These are phyloP conservation scores for Himalopsyche phryganea DNA, from an alignment of 1,140 invertebrate genomes.

Conservation along the genomic window DNA sequence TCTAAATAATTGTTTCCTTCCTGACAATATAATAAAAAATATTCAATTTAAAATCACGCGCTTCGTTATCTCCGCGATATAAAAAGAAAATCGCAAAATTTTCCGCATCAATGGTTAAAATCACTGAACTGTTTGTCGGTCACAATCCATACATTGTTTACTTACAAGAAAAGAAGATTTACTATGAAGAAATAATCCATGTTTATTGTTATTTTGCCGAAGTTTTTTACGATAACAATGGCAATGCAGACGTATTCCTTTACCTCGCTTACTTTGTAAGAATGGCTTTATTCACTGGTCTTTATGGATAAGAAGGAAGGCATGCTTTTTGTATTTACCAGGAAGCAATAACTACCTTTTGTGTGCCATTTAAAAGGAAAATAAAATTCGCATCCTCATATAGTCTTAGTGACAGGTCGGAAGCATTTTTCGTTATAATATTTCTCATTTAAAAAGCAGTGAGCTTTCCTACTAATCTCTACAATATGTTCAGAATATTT, in stretches of 20 bases:
- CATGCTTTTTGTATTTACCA: slow-evolving; percentile 29
- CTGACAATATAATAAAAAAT: no score
- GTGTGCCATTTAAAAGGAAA: slow-evolving; percentile 19
- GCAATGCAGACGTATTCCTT: slow-evolving; percentile 14
- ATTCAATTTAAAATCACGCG: no score
- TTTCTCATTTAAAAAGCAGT: no score
- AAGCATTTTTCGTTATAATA: no score
- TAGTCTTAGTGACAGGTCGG: no score
- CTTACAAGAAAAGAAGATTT: no score
- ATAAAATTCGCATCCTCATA: no score
- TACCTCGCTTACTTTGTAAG: slow-evolving; percentile 8
- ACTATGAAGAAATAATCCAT: slow-evolving; percentile 13
- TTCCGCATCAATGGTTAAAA: not conserved
- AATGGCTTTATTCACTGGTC: slow-evolving; percentile 9
- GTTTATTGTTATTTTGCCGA: slow-evolving; percentile 28
- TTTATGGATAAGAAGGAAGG: slow-evolving; percentile 24
- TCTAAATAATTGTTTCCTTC: no score
- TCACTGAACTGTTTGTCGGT: not conserved
- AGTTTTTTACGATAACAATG: slow-evolving; percentile 24
- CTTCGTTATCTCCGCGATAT: no score
- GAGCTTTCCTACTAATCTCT: no score
- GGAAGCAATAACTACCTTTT: slow-evolving; percentile 29
- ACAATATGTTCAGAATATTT: no score
- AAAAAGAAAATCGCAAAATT: no score
- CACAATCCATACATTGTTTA: not conserved